Percentiles rank a stretch among this genome's conserved stretches.
Conservation (phyloP, 2,888 invertebrate species). For the Metopia argyrocephala region DNA sequence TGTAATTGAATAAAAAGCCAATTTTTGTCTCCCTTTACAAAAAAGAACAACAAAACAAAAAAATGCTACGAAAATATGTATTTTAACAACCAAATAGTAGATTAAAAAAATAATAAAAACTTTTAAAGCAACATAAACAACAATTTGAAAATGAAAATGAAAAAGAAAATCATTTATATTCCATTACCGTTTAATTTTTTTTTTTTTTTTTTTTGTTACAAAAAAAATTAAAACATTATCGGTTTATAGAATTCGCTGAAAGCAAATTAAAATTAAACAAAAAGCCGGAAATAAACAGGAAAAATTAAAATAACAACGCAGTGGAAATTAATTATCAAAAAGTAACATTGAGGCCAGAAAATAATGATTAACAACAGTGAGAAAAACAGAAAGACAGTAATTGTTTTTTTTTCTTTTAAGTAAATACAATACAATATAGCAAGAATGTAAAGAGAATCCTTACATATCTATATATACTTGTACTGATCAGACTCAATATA, state of each 20-base stretch:
- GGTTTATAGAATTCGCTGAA: not conserved
- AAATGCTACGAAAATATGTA: too few species aligned
- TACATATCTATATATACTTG: too few species aligned
- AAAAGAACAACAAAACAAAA: conserved; percentile 5
- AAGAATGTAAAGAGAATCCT: too few species aligned
- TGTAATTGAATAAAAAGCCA: conserved; percentile 54
- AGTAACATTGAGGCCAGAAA: not conserved
- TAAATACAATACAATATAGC: too few species aligned
- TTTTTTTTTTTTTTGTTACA: conserved; percentile 12
- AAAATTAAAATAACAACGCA: not conserved
- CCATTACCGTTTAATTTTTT: conserved; percentile 52
- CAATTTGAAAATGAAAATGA: not conserved
- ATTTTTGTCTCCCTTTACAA: conserved; percentile 50
- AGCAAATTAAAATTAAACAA: not conserved
- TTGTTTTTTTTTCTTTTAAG: too few species aligned
- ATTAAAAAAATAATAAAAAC: conserved; percentile 35
- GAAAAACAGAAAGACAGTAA: not conserved
- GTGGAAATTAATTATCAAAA: not conserved
- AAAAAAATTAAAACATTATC: conserved; percentile 22
- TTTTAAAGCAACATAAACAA: not conserved
- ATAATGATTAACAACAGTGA: not conserved
- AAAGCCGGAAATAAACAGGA: not conserved
- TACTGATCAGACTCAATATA: too few species aligned
- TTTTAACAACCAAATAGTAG: too few species aligned
- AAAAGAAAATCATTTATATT: conserved; percentile 52